Evolutionary conservation across 2,113 vertebrate genomes (phyloP), one percentile per base, ranked within the genome.

Genomic region (Protobothrops flavoviridis): DNA sequence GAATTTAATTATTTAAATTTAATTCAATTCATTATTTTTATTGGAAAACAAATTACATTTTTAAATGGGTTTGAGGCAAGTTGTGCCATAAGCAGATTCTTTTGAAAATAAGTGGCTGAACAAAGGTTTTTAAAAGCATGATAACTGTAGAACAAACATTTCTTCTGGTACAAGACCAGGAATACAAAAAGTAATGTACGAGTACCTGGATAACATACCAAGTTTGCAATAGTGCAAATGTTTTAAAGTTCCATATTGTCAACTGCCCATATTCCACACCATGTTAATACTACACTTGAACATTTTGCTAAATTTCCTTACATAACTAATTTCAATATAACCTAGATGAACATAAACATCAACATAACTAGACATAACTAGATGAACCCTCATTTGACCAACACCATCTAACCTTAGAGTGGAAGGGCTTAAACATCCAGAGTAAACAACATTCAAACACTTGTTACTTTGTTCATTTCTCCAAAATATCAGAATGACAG

Each of bases 41-140:
- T 99, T 99, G 99, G 98, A 99, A 99, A 99, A 99, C 98, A 99
- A 99, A 99, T 99, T 99, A 99, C 98, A 99, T 99, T 98, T 99
- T 99, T 99, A 98, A 99, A 99, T 99, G 99, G 98, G 99, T 99
- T 98, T 99, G 98, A 99, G 98, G 99, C 99, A 99, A 99, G 98
- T 98, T 98, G 98, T 98, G 98, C 98, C 98, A 97, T 98, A 98
- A 98, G 98, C 98, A 98, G 98, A 98, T 98, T 98, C 96, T 97
- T 97, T 97, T 98, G 69, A 97, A 97, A 97, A 96, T 97, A 97
- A 97, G 97, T 98, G 98, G 98, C 98, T 98, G 98, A 97, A 98
- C 96, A 98, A 97, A 93, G 98, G 98, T 97, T 97, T 90, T 99
- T 99, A 99, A 99, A 99, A 99, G 99, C 99, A 99, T 98, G 98